Base-by-base conservation (phyloP, 2,888 invertebrate genomes). In the Sesia bembeciformis region DNA sequence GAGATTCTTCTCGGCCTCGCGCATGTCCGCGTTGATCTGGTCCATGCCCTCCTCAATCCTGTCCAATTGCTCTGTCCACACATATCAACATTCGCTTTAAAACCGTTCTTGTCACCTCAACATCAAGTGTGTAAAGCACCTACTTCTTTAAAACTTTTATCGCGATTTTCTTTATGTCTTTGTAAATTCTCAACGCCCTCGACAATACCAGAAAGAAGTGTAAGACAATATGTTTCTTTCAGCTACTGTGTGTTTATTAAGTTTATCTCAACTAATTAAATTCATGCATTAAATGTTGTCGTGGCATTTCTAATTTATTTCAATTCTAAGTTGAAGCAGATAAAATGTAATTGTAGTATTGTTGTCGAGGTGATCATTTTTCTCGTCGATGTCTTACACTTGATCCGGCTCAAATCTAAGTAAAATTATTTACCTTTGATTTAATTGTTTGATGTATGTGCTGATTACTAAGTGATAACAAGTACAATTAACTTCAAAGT, bases 31-130 rank as follows among this genome's bases (percentile, higher is more conserved):
- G 90, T 99, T 99, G 90, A 99, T 99, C 90, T 98, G 98, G 90
- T 99, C 99, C 98, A 99, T 98, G 49, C 99, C 99, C 91, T 98
- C 98, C 91, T 99, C 99, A 89, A 99, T 97, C 75, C 99, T 94
- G 90, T 99, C 99, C 94, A 99, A 92, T 97, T 99, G 99, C 86
- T 99, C 99, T 98, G 88, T 86, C 75, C 73, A 83, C 82, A 89
- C 80, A 86, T 74, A 86, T 72, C 69, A 74, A 77, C 63, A 68
- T 65, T 69, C 62, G 74, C 63, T 84, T 84, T 84, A 84, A 65
- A 68, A 72, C 67, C 60, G 64, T 58, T 65, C 81, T 78, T 76
- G 59, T 62, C 54, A 69, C 65, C 62, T 39, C 23, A 42, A 52
- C 64, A 68, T 49, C 56, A 57, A 64, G 60, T 66, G 79, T 83